Conservation (phyloP, 2,888 invertebrate genomes). For the Cetonia aurata region DNA sequence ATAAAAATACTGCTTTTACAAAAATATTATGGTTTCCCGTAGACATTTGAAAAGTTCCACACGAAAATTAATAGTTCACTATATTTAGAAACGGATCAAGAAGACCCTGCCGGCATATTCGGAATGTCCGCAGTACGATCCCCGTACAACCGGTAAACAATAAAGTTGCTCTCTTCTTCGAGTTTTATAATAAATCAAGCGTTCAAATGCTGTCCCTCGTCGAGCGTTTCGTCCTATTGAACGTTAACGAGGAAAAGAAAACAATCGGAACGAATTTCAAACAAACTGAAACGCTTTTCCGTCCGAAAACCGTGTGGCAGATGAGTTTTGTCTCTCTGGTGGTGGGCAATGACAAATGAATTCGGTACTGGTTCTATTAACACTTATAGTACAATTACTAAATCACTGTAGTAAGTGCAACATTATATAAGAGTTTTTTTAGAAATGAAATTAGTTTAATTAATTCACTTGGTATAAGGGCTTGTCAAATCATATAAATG, state of each 20-base stretch:
- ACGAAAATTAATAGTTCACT: slow-evolving; percentile 39
- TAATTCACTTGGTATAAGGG: too few species aligned
- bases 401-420: too few species aligned
- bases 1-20: slow-evolving; percentile 40
- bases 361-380: too few species aligned
- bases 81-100: slow-evolving; percentile 31
- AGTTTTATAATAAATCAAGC: slow-evolving; percentile 30
- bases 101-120: neutral
- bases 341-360: too few species aligned
- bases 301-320: slow-evolving; percentile 43
- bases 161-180: neutral
- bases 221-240: slow-evolving; percentile 7
- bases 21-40: slow-evolving; percentile 39
- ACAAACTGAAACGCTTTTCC: slow-evolving; percentile 25
- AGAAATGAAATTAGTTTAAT: too few species aligned
- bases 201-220: slow-evolving; percentile 12
- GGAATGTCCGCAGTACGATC: slow-evolving; percentile 7
- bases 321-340: slow-evolving; percentile 19
- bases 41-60: slow-evolving; percentile 38
- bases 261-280: slow-evolving; percentile 12
- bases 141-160: slow-evolving; percentile 13
- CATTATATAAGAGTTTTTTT: too few species aligned
- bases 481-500: too few species aligned
- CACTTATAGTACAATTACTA: too few species aligned
- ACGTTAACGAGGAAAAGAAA: neutral